A percentile compares a stretch with the other conserved stretches of the same genome.
Evolutionary conservation across 2,113 vertebrate species (phyloP).

Genomic region (Tinamus guttatus): DNA sequence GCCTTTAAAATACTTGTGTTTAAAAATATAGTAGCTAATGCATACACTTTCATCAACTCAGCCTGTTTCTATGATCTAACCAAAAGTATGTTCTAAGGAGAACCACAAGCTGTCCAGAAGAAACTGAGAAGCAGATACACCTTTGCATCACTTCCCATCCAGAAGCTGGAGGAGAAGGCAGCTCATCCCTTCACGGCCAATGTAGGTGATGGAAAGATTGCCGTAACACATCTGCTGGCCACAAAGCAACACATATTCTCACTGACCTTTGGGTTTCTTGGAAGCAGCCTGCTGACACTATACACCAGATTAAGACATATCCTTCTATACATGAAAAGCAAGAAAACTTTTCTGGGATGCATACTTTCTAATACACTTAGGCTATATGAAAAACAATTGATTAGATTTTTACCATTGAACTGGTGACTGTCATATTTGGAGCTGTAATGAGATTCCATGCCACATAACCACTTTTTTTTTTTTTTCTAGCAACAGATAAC

Average conservation of each 20-base stretch:
- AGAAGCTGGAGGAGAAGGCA: neutral
- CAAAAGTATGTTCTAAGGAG: neutral
- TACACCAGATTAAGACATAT: neutral
- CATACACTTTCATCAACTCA: neutral
- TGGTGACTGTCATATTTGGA: neutral
- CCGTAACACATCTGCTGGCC: neutral
- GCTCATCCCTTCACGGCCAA: fast-evolving
- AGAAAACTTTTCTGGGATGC: neutral
- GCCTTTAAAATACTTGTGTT: neutral
- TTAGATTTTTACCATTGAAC: neutral
- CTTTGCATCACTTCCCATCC: neutral
- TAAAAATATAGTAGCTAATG: neutral
- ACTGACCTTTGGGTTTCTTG: neutral
- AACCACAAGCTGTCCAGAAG: fast-evolving
- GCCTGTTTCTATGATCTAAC: neutral
- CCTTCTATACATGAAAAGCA: neutral
- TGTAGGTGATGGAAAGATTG: neutral
- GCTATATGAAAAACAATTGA: neutral
- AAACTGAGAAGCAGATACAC: neutral
- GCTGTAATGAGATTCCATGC: neutral
- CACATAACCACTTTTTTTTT: neutral
- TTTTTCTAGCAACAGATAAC: neutral
- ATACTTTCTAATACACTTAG: neutral
- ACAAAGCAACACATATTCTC: neutral
- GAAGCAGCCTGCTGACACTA: neutral